A percentile compares a stretch with the other conserved stretches of the same genome.
These are phyloP conservation scores for Celastrina argiolus DNA, from an alignment of 2,888 invertebrate species.

Conservation along the genomic window DNA sequence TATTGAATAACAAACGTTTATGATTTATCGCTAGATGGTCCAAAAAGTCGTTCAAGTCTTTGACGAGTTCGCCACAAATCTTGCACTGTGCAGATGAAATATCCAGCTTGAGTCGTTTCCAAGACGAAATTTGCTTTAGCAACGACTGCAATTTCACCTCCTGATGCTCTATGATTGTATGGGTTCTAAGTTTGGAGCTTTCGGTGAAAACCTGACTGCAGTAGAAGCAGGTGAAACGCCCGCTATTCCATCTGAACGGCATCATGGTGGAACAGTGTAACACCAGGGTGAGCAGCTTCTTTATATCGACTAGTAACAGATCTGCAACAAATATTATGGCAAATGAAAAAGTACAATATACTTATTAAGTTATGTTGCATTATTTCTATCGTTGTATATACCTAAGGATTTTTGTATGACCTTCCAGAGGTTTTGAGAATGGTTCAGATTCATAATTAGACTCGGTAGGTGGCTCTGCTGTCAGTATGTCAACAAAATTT, in stretches of 20 bases:
- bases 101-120: constrained; percentile 43
- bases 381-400: no score
- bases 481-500: no score
- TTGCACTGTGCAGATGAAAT: constrained; percentile 47
- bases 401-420: no score
- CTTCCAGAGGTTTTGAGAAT: no score
- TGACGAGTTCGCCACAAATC: constrained; percentile 39
- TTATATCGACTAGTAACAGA: no score
- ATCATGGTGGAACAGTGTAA: constrained; percentile 42
- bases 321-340: constrained; percentile 27
- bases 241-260: constrained; percentile 43
- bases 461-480: no score
- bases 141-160: constrained; percentile 37
- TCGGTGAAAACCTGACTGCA: constrained; percentile 40
- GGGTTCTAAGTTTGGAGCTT: constrained; percentile 38
- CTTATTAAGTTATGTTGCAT: no score
- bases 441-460: no score
- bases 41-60: constrained; percentile 41
- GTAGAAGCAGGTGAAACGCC: constrained; percentile 45
- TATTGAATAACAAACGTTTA: constrained; percentile 32
- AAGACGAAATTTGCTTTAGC: no score
- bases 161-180: constrained; percentile 41
- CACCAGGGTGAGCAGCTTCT: constrained; percentile 36
- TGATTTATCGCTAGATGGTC: constrained; percentile 41
- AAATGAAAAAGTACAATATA: background rate